Percentiles rank a stretch among this genome's conserved stretches.
Evolutionary conservation across 2,888 invertebrate species (phyloP).

Genomic region (Brenthis hecate): DNA sequence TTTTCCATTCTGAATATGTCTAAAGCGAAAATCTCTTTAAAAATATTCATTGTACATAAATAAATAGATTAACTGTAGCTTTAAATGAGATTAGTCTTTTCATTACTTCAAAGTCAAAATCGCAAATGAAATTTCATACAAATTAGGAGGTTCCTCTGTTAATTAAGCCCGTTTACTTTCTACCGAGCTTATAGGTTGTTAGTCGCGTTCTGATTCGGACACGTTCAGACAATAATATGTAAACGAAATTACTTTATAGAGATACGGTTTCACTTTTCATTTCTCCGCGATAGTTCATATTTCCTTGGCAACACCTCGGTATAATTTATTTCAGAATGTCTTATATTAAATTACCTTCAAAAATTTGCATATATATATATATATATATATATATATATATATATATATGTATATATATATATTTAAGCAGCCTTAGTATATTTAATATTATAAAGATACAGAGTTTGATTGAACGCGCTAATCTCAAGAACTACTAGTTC

Average conservation of each 20-base stretch:
- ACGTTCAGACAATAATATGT: constrained; percentile 38
- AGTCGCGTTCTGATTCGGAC: constrained; percentile 53
- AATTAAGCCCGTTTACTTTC: constrained; percentile 48
- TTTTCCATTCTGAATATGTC: too few species aligned
- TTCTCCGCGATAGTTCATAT: constrained; percentile 14
- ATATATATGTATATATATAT: too few species aligned
- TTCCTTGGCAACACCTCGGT: not conserved
- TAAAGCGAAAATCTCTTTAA: too few species aligned
- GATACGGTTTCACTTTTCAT: constrained; percentile 37
- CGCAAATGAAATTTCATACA: constrained; percentile 41
- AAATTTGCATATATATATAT: too few species aligned
- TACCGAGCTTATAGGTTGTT: constrained; percentile 50
- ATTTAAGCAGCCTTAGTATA: too few species aligned
- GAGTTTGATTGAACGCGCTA: too few species aligned
- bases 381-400: too few species aligned
- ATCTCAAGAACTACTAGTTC: too few species aligned
- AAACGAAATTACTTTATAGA: constrained; percentile 40
- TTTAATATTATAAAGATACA: too few species aligned
- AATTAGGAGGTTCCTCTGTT: constrained; percentile 39
- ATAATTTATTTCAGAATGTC: too few species aligned
- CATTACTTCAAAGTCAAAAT: constrained; percentile 5
- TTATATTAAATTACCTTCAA: too few species aligned
- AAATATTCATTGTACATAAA: not conserved
- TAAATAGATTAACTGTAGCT: too few species aligned
- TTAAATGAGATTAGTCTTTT: not conserved